phyloP scores from a whole-genome alignment of 2,888 invertebrate genomes.

The Globia sparganii region DNA sequence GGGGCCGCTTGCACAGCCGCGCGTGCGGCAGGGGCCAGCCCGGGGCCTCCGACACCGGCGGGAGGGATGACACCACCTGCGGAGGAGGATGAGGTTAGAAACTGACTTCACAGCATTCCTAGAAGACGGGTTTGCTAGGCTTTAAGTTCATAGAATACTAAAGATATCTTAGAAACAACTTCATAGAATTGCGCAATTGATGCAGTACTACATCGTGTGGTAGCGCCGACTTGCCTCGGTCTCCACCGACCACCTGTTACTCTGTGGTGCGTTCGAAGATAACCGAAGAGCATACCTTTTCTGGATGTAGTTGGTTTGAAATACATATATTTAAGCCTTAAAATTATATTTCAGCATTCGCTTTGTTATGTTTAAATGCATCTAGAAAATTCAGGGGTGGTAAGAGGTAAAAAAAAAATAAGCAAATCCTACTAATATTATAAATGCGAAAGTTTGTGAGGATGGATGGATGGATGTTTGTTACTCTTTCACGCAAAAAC shows the following conservation, averaged over 20 bases:
- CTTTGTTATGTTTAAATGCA: no score
- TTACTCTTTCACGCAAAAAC: no score
- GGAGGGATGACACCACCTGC: constrained; percentile 74
- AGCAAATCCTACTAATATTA: no score
- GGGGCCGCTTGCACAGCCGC: constrained; percentile 93
- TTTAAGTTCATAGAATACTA: background rate
- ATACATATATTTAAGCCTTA: background rate
- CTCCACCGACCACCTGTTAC: no score
- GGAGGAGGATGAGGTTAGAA: background rate
- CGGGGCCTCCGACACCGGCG: constrained; percentile 94
- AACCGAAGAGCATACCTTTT: background rate
- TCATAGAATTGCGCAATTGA: no score
- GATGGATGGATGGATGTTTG: no score
- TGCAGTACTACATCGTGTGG: no score
- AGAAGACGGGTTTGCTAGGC: no score
- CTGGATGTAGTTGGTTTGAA: background rate
- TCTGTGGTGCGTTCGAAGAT: background rate
- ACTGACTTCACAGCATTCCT: background rate
- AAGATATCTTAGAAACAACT: no score
- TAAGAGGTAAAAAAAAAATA: background rate
- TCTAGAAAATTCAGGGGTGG: no score
- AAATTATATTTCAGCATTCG: background rate
- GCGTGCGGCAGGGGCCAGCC: constrained; percentile 92
- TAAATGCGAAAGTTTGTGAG: no score
- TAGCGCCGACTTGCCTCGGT: no score